These are phyloP conservation scores for Neelides sp. DNA, from an alignment of 1,140 invertebrate species.

Conservation along the genomic window DNA sequence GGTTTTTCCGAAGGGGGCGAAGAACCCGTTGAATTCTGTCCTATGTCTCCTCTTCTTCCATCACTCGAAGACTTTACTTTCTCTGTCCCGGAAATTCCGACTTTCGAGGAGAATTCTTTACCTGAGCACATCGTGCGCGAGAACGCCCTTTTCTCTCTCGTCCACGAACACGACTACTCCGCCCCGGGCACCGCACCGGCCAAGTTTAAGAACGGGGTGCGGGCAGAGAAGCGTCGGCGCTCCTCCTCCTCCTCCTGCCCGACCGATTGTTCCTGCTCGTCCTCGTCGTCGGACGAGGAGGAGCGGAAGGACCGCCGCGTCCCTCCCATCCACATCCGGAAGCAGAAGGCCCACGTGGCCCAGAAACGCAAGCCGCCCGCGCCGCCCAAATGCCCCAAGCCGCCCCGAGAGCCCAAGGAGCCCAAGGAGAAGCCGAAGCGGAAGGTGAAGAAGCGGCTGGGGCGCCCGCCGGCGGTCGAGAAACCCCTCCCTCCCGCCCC, in stretches of 20 bases:
- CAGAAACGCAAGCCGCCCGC: too few species aligned
- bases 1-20: too few species aligned
- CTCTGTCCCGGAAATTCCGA: conserved; percentile 16
- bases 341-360: too few species aligned
- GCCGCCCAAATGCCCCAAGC: too few species aligned
- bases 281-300: too few species aligned
- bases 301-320: too few species aligned
- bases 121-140: conserved; percentile 26
- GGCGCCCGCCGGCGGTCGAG: conserved; percentile 11
- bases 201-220: neutral
- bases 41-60: conserved; percentile 4
- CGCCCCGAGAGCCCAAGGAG: too few species aligned
- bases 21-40: too few species aligned
- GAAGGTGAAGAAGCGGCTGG: conserved; percentile 1
- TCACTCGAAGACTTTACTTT: conserved; percentile 21
- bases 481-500: conserved; percentile 53
- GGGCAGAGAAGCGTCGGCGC: neutral
- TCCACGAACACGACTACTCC: conserved; percentile 23
- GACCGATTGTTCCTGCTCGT: too few species aligned
- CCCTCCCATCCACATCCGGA: too few species aligned
- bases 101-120: conserved; percentile 17
- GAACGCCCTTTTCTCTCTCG: conserved; percentile 15
- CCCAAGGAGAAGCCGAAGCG: conserved; percentile 8
- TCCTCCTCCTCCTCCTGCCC: neutral
- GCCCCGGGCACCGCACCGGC: neutral